A percentile compares a stretch with the other conserved stretches of the same genome.
Evolutionary conservation across 2,113 vertebrate genomes (phyloP).

Genomic region (Nibea coibor): DNA sequence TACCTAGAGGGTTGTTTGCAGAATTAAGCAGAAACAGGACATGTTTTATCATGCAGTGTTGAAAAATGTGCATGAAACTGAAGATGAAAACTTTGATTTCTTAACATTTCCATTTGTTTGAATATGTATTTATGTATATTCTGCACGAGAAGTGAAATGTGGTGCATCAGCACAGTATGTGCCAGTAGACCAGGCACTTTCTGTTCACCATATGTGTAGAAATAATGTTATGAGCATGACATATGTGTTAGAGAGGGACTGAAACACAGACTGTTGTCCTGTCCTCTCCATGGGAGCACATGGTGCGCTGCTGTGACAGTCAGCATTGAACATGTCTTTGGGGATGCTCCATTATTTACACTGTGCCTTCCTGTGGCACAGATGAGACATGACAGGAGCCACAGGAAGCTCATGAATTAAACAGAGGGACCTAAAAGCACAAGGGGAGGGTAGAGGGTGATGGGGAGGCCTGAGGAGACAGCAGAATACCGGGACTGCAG

Average conservation of each 20-base stretch:
- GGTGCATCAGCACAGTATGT: background rate
- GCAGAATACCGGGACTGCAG: slow-evolving; percentile 60
- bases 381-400: slow-evolving; percentile 85
- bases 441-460: slow-evolving; percentile 65
- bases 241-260: slow-evolving; percentile 55
- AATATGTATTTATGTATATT: background rate
- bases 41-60: background rate
- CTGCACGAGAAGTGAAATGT: slow-evolving; percentile 7
- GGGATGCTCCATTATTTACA: slow-evolving; percentile 86
- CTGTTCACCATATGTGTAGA: slow-evolving; percentile 43
- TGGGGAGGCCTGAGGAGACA: slow-evolving; percentile 64
- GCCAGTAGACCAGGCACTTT: background rate
- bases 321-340: slow-evolving; percentile 72
- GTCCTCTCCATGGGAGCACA: slow-evolving; percentile 49
- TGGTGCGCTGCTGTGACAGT: slow-evolving; percentile 62
- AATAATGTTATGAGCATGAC: slow-evolving; percentile 45
- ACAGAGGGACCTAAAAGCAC: slow-evolving; percentile 81
- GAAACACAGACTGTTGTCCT: slow-evolving; percentile 40
- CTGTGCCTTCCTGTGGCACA: slow-evolving; percentile 78
- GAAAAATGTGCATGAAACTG: background rate
- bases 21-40: background rate
- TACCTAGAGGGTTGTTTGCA: background rate
- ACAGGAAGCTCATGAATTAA: slow-evolving; percentile 86
- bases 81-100: background rate
- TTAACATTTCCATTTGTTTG: background rate